Percentiles rank a stretch among this genome's conserved stretches.
These are phyloP conservation scores for Tethea ocularis DNA, from an alignment of 2,888 invertebrate species.

Conservation along the genomic window DNA sequence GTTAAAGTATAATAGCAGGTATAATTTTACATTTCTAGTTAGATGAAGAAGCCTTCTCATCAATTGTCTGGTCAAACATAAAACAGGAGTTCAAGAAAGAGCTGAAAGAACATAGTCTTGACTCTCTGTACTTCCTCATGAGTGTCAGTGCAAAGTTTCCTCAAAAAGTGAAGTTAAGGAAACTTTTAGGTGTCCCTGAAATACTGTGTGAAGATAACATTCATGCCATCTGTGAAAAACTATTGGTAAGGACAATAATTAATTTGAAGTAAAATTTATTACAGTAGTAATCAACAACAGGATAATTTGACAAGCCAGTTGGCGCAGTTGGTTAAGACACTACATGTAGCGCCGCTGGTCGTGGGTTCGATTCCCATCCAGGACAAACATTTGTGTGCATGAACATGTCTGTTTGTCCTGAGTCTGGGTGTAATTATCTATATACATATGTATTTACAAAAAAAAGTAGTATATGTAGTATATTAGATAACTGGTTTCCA, in stretches of 20 bases:
- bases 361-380: no score
- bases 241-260: conserved; percentile 81
- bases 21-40: conserved; percentile 59
- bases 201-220: conserved; percentile 85
- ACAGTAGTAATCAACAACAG: no score
- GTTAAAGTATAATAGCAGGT: neutral
- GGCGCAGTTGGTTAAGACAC: no score
- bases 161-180: conserved; percentile 80
- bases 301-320: no score
- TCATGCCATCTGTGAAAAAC: conserved; percentile 81
- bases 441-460: no score
- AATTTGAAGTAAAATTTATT: no score
- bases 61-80: conserved; percentile 84
- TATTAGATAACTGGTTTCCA: no score
- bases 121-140: conserved; percentile 86
- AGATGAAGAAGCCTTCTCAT: conserved; percentile 79
- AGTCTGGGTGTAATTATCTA: no score
- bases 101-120: conserved; percentile 86
- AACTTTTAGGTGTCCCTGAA: conserved; percentile 81
- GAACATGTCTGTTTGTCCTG: no score
- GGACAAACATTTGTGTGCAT: no score
- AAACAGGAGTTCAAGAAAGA: conserved; percentile 85
- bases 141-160: conserved; percentile 67
- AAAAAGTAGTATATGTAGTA: no score
- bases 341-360: no score